Evolutionary conservation across 2,888 invertebrate genomes (phyloP).

Genomic region (Merodon equestris): DNA sequence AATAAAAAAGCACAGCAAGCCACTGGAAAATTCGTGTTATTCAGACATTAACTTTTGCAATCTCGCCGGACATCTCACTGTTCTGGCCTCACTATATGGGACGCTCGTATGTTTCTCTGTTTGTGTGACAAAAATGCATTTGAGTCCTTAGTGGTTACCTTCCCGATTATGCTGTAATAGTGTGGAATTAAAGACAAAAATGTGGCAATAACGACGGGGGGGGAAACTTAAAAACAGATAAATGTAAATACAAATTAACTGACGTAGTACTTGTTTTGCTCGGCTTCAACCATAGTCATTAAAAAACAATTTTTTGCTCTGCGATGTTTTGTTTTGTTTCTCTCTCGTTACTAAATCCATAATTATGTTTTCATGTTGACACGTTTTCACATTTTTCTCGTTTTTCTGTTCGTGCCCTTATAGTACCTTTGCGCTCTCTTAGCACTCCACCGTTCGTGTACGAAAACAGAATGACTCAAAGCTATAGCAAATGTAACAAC

Average conservation of each 20-base stretch:
- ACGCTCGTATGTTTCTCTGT: too few species aligned
- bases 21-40: too few species aligned
- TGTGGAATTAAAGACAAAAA: constrained; percentile 61
- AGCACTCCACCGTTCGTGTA: not conserved
- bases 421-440: constrained; percentile 5
- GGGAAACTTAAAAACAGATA: constrained; percentile 60
- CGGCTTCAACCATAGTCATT: constrained; percentile 43
- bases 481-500: constrained; percentile 45
- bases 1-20: too few species aligned
- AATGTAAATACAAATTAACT: constrained; percentile 67
- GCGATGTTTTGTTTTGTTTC: constrained; percentile 20
- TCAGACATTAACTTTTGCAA: not conserved
- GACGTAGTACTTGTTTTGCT: constrained; percentile 43
- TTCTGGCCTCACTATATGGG: constrained; percentile 19
- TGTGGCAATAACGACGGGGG: constrained; percentile 56
- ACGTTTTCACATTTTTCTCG: constrained; percentile 70
- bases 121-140: constrained; percentile 65
- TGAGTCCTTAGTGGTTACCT: constrained; percentile 44
- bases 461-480: constrained; percentile 26
- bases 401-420: constrained; percentile 50
- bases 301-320: constrained; percentile 17
- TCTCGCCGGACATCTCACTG: constrained; percentile 18
- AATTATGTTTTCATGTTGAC: constrained; percentile 71
- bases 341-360: constrained; percentile 42
- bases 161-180: constrained; percentile 49